Base-by-base conservation (phyloP, 1,140 invertebrate species). In the Formica exsecta region DNA sequence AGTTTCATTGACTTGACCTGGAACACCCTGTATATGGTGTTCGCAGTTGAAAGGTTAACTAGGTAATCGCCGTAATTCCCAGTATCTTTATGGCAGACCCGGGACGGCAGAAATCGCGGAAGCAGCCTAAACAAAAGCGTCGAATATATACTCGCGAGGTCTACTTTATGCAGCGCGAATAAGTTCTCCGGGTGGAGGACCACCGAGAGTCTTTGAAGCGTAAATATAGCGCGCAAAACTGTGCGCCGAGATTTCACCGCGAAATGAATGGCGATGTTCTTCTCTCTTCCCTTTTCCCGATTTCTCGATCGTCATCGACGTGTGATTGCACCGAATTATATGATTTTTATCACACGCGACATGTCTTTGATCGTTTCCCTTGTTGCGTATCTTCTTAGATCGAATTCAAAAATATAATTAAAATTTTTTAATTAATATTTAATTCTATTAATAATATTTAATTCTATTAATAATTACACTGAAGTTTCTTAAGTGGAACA, bases 161-260 rank as follows among this genome's bases (percentile, higher is more conserved):
- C 76, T 71, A 87, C 62, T 76, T 86, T 70, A 64, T 48, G 44
- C 54, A 44, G 16, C 38, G 74, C 22, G 73, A 76, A 8, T 64
- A 36, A 51, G 16, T 16, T 51, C 48, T 51, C 16, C 16, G 48
- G 4, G 6, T 8, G 36, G 36, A 48, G 48, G 48, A 51, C 48
- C 16, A 54, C 68, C 61, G 71, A 29, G 71, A 29, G 29, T 66
- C 64, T 88, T 77, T 54, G 57, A 71, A 59, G 59, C 70, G 68
- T 85, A 89, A 88, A 89, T 85, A 79, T 74, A 85, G 51, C 73
- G 36, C 77, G 29, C 22, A 70, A 57, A 80, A 80, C 36, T 22
- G 38, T 19, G 11, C 1, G 59, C 48, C 48, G 51, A 88, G 86
- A 36, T 54, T 89, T 77, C 54, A 76, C 38, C 79, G 36, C 64